phyloP scores from a whole-genome alignment of 2,888 invertebrate species.

The Aphodius sticticus region DNA sequence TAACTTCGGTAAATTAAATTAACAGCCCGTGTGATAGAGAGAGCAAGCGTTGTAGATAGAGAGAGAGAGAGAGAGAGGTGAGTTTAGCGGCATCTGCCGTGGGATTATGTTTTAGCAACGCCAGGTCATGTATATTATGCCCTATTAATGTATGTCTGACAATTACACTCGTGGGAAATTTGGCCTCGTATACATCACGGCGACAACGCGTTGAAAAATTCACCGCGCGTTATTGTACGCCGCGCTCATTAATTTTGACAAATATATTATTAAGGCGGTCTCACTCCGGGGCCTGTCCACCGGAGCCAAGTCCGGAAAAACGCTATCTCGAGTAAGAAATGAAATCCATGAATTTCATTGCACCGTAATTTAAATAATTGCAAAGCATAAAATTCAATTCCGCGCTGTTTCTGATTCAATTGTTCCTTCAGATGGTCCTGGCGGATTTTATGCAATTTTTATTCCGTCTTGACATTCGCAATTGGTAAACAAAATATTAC shows the following conservation, averaged over 20 bases:
- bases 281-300: neutral
- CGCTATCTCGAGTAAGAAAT: neutral
- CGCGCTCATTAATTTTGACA: constrained; percentile 29
- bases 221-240: constrained; percentile 31
- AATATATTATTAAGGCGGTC: constrained; percentile 34
- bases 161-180: constrained; percentile 49
- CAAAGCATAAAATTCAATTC: neutral
- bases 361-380: neutral
- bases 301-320: neutral
- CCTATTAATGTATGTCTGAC: constrained; percentile 50
- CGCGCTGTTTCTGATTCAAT: neutral
- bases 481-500: too few relatives aligned
- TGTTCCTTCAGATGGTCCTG: neutral
- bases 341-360: neutral
- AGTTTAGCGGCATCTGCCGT: constrained; percentile 43
- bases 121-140: constrained; percentile 46
- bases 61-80: constrained; percentile 22
- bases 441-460: neutral
- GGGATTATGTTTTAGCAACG: constrained; percentile 43
- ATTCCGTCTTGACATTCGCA: neutral
- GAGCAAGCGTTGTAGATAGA: neutral
- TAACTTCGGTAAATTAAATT: constrained; percentile 32
- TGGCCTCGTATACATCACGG: constrained; percentile 40
- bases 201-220: constrained; percentile 42
- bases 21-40: constrained; percentile 19